phyloP scores from a whole-genome alignment of 2,113 vertebrate species.

The Potamarius usumacintae region DNA sequence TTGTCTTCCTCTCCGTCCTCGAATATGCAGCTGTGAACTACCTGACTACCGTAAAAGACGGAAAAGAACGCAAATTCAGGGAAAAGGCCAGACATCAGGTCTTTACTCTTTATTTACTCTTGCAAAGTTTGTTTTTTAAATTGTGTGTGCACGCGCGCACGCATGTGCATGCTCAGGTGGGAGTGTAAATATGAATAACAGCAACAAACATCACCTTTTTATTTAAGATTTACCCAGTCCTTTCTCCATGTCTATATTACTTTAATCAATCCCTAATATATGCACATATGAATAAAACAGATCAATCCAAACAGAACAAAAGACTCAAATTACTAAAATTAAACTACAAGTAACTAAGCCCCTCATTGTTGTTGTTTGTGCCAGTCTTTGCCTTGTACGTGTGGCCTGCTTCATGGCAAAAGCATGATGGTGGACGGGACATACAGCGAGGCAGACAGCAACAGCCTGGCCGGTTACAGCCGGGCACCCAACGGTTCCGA shows the following conservation, averaged over 20 bases:
- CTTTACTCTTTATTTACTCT: conserved; percentile 38
- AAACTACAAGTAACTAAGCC: background rate
- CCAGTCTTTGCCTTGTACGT: conserved; percentile 77
- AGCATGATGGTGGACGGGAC: conserved; percentile 87
- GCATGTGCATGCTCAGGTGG: background rate
- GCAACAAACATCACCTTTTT: background rate
- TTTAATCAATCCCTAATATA: background rate
- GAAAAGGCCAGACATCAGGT: conserved; percentile 77
- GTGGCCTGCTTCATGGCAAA: conserved; percentile 82
- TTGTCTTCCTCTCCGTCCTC: conserved; percentile 76
- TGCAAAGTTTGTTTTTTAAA: too few species aligned
- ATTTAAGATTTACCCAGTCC: background rate
- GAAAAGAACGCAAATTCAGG: conserved; percentile 80
- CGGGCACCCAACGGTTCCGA: conserved; percentile 77
- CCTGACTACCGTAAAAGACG: conserved; percentile 87
- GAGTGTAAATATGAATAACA: background rate
- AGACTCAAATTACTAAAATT: background rate
- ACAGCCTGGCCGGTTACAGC: conserved; percentile 86
- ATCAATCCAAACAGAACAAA: background rate
- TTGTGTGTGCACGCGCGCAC: too few species aligned
- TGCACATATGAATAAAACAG: background rate
- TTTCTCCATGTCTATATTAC: background rate
- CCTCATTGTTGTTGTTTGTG: background rate
- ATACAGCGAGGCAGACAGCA: conserved; percentile 84
- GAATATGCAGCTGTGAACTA: conserved; percentile 87